These are phyloP conservation scores for Ceraclea dissimilis DNA, from an alignment of 2,888 invertebrate genomes.

Conservation along the genomic window DNA sequence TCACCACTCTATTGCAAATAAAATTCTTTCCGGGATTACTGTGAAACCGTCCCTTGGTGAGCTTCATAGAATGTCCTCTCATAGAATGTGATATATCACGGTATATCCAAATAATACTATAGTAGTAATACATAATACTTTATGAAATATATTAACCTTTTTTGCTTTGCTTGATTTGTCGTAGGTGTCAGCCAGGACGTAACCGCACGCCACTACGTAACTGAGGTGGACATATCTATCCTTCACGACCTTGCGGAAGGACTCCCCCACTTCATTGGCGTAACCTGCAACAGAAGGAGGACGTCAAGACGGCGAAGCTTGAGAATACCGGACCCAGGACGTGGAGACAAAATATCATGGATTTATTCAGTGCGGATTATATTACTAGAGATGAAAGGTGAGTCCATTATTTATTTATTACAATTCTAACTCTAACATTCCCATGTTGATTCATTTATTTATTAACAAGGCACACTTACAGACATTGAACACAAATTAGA, in stretches of 20 bases:
- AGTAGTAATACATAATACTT: too few species aligned
- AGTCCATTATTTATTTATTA: slow-evolving; percentile 5
- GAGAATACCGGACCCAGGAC: slow-evolving; percentile 31
- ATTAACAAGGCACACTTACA: too few species aligned
- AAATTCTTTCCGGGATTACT: too few species aligned
- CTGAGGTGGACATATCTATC: slow-evolving; percentile 60
- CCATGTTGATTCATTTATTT: too few species aligned
- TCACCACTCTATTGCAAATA: too few species aligned
- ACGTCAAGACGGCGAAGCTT: too few species aligned
- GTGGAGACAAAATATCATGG: slow-evolving; percentile 12
- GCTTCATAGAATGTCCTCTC: too few species aligned
- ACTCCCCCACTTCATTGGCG: slow-evolving; percentile 93
- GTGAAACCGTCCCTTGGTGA: too few species aligned
- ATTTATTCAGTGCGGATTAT: slow-evolving; percentile 41
- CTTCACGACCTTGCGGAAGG: slow-evolving; percentile 75
- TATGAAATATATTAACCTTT: slow-evolving; percentile 51
- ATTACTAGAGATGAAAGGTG: slow-evolving; percentile 41
- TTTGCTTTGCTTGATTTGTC: slow-evolving; percentile 65
- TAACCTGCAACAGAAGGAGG: slow-evolving; percentile 60
- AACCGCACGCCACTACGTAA: slow-evolving; percentile 76
- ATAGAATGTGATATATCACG: too few species aligned
- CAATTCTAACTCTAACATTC: too few species aligned
- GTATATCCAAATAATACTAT: too few species aligned
- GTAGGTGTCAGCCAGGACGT: slow-evolving; percentile 80
- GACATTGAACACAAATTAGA: too few species aligned